Conservation (phyloP, 2,797 vertebrate species). For the Gorsachius magnificus region DNA sequence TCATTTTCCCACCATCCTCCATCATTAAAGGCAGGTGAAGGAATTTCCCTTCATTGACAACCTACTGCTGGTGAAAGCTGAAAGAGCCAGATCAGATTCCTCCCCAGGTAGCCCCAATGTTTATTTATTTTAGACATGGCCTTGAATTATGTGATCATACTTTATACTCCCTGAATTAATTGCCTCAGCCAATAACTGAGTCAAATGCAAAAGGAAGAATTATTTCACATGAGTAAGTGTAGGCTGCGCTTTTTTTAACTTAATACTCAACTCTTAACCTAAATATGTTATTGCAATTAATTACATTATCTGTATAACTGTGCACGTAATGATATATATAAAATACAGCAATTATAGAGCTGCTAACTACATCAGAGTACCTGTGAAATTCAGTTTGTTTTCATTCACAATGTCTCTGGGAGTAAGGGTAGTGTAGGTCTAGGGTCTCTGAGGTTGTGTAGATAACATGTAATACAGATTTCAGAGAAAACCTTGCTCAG, state of each 20-base stretch:
- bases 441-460: not conserved
- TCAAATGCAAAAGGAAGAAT: not conserved
- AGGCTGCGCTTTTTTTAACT: not conserved
- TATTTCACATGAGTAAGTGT: not conserved
- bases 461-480: not conserved
- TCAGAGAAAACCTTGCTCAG: not conserved
- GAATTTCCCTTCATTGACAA: not conserved
- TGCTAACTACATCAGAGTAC: not conserved
- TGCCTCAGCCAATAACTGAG: accelerated
- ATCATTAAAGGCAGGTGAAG: not conserved
- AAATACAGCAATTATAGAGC: not conserved
- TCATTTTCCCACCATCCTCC: not conserved
- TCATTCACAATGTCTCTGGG: not conserved
- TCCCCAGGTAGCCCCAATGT: not conserved
- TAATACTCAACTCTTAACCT: not conserved
- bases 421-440: not conserved
- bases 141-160: not conserved
- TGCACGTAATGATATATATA: not conserved
- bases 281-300: not conserved
- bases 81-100: not conserved
- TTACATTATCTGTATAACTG: not conserved
- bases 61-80: not conserved
- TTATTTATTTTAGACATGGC: not conserved
- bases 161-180: not conserved
- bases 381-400: not conserved